phyloP scores from a whole-genome alignment of 2,113 vertebrate genomes.

The Fukomys damarensis region DNA sequence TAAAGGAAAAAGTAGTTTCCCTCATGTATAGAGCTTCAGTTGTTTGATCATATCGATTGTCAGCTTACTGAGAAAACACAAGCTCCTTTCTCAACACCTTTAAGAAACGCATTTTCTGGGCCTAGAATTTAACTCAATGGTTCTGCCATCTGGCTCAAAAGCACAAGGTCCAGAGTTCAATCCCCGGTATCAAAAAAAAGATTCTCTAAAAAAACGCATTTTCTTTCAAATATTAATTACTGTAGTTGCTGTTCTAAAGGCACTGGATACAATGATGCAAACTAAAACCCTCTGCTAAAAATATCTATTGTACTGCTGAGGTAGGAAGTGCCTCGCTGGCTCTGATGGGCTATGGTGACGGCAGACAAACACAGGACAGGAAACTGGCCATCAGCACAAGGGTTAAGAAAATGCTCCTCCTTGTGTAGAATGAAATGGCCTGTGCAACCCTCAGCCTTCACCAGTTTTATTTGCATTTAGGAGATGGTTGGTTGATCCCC shows the following conservation, averaged over 20 bases:
- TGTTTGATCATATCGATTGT: not conserved
- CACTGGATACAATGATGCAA: not conserved
- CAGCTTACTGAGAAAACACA: not conserved
- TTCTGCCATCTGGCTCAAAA: no score
- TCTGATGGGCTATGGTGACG: not conserved
- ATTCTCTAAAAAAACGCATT: not conserved
- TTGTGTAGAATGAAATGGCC: not conserved
- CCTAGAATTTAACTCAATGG: no score
- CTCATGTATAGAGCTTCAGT: not conserved
- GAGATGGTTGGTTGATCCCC: not conserved
- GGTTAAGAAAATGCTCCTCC: not conserved
- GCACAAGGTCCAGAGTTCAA: no score
- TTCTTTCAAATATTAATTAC: not conserved
- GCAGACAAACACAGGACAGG: not conserved
- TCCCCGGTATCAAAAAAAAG: no score
- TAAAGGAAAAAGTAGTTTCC: not conserved
- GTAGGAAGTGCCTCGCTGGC: not conserved
- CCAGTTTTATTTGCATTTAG: constrained; percentile 54
- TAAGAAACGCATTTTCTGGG: not conserved
- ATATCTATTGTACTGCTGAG: not conserved
- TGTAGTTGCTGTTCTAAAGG: not conserved
- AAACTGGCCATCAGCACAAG: not conserved
- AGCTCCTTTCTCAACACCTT: not conserved
- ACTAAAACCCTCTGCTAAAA: not conserved
- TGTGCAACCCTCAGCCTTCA: not conserved